Percentiles rank a stretch among this genome's conserved stretches.
These are phyloP conservation scores for Lemur catta DNA, from an alignment of 2,797 vertebrate species.

Conservation along the genomic window DNA sequence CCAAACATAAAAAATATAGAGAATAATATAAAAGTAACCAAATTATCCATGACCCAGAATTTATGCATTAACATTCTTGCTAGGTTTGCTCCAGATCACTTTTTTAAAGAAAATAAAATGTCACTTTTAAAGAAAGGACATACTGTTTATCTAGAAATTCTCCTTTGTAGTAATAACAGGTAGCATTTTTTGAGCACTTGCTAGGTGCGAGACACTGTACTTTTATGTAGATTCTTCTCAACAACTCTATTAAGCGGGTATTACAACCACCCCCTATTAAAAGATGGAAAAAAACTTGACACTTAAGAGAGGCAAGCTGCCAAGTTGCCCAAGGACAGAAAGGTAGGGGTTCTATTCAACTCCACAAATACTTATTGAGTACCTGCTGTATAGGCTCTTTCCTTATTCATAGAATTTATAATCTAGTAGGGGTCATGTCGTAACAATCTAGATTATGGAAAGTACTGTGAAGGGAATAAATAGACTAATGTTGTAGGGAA, in stretches of 20 bases:
- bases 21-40: background rate
- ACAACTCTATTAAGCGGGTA: background rate
- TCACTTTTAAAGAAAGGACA: constrained; percentile 9
- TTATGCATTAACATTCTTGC: background rate
- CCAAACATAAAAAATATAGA: background rate
- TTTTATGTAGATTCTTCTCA: background rate
- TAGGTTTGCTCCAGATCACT: background rate
- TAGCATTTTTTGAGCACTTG: constrained; percentile 20
- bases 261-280: background rate
- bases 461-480: background rate
- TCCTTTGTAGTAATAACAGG: background rate
- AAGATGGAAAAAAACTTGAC: background rate
- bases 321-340: background rate
- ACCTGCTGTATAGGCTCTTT: background rate
- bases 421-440: background rate
- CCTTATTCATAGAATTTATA: background rate
- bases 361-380: background rate
- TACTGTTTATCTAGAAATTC: background rate
- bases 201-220: background rate
- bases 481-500: background rate
- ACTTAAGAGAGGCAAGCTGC: background rate
- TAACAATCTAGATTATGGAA: constrained; percentile 11
- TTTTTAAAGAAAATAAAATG: constrained; percentile 14
- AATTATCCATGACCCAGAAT: background rate
- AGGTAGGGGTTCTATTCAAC: background rate